These are phyloP conservation scores for Charina bottae DNA, from an alignment of 2,113 vertebrate genomes.

Conservation along the genomic window DNA sequence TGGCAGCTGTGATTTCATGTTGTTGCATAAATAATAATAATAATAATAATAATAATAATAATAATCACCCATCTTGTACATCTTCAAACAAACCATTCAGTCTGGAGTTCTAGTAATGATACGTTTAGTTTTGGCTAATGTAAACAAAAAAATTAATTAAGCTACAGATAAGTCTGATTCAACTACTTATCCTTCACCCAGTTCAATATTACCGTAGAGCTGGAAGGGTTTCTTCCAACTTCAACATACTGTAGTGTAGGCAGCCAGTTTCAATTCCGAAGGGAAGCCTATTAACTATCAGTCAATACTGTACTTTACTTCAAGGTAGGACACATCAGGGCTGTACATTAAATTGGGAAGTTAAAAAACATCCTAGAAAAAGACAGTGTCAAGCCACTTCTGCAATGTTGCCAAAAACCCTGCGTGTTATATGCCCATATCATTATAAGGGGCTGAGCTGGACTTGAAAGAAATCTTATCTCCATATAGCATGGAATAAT, in stretches of 20 bases:
- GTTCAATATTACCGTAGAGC: not conserved
- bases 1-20: no score
- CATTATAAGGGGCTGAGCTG: no score
- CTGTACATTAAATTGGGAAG: no score
- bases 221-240: constrained; percentile 4
- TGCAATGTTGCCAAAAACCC: no score
- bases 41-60: not conserved
- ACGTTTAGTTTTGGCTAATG: constrained; percentile 27
- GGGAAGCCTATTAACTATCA: not conserved
- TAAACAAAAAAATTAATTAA: constrained; percentile 32
- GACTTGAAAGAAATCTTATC: no score
- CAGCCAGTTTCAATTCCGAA: constrained; percentile 4
- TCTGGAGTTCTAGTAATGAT: constrained; percentile 25
- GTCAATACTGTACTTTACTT: not conserved
- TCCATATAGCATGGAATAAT: no score
- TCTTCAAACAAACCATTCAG: constrained; percentile 31
- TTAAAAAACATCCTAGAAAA: no score
- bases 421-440: no score
- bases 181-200: constrained; percentile 38
- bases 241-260: not conserved
- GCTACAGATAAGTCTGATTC: constrained; percentile 44
- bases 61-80: constrained; percentile 6
- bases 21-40: no score
- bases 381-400: not conserved
- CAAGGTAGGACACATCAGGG: not conserved